Conservation (phyloP, 1,140 invertebrate species). For the Drosophila pruinosa region DNA sequence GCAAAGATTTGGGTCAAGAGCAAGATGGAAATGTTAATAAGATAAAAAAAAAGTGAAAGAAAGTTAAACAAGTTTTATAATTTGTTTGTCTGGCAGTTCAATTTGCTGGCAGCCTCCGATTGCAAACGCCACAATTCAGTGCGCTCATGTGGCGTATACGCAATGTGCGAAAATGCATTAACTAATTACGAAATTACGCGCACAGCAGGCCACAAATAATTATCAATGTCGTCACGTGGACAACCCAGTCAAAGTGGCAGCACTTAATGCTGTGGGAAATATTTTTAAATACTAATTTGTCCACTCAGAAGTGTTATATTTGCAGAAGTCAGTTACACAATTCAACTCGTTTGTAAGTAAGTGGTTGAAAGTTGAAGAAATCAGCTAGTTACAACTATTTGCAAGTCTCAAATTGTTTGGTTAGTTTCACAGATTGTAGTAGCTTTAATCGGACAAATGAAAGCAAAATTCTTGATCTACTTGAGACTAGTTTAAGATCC, state of each 20-base stretch:
- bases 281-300: too few species aligned
- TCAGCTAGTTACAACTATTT: too few species aligned
- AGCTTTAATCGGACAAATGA: too few species aligned
- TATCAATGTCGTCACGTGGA: not conserved
- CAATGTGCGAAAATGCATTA: constrained; percentile 3
- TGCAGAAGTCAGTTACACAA: too few species aligned
- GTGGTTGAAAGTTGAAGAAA: too few species aligned
- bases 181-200: not conserved
- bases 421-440: too few species aligned
- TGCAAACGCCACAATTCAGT: not conserved
- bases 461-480: not conserved
- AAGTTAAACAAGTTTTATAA: constrained; percentile 1
- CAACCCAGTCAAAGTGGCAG: not conserved
- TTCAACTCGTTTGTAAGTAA: too few species aligned
- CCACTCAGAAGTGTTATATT: too few species aligned
- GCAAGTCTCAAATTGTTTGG: too few species aligned
- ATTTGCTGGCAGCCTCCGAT: not conserved
- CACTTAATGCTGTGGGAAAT: not conserved
- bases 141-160: constrained; percentile 8
- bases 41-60: not conserved
- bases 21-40: constrained; percentile 5
- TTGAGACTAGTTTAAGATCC: not conserved
- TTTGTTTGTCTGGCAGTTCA: constrained; percentile 4
- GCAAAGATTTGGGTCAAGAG: not conserved
- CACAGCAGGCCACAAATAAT: not conserved